Evolutionary conservation across 2,797 vertebrate genomes (phyloP), one percentile per base, ranked within the genome.

Genomic region (Hydrocynus forskahlii): DNA sequence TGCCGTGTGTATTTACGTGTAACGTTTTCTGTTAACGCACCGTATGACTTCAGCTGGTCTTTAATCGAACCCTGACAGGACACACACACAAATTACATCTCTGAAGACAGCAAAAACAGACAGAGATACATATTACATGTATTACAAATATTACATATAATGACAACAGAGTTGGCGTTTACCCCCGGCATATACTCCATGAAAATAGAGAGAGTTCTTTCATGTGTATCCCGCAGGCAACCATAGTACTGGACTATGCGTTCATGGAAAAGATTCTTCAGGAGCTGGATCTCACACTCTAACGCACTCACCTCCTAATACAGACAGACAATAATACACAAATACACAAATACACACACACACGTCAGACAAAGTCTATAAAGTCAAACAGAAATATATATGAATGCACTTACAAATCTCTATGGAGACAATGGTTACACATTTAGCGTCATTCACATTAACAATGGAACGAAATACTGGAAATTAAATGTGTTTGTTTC

Each of bases 181-280:
- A 99, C 98, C 91, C 98, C 98, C 8, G 98, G 97, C 98, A 99
- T 99, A 89, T 98, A 96, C 88, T 99, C 98, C 97, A 99, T 99
- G 89, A 99, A 99, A 91, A 99, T 99, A 72, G 98, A 99, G 38
- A 99, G 97, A 0, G 97, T 99, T 75, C 96, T 94, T 91, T 99
- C 97, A 16, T 96, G 95, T 0, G 95, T 89, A 90, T 99, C 98
- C 62, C 97, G 93, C 88, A 99, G 89, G 64, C 97, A 99, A 87
- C 98, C 98, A 0, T 99, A 99, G 94, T 99, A 99, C 89, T 99
- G 98, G 85, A 99, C 97, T 76, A 99, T 99, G 76, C 97, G 94
- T 87, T 99, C 98, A 35, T 99, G 96, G 63, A 96, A 95, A 75
- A 99, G 90, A 83, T 99, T 99, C 94, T 98, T 99, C 92, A 99